Evolutionary conservation across 2,888 invertebrate genomes (phyloP).

Genomic region (Parnassius smintheus): DNA sequence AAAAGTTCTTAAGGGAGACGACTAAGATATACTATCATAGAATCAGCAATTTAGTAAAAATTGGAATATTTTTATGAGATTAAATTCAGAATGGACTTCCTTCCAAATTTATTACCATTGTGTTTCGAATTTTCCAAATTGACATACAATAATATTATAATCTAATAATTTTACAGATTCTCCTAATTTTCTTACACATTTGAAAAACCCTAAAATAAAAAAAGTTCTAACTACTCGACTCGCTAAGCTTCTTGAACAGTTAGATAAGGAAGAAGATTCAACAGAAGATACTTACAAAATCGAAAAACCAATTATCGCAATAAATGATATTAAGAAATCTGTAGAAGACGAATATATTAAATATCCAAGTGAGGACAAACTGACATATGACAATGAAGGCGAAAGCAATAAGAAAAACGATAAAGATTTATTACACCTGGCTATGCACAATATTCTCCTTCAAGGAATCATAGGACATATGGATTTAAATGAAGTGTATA

Average conservation of each 20-base stretch:
- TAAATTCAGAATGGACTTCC: too few species aligned
- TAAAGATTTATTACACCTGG: conserved; percentile 51
- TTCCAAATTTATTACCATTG: too few species aligned
- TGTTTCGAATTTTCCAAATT: too few species aligned
- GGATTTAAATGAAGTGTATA: conserved; percentile 52
- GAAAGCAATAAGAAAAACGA: conserved; percentile 16
- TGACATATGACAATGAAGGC: background rate
- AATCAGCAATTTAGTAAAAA: too few species aligned
- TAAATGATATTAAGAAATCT: conserved; percentile 4
- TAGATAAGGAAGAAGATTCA: conserved; percentile 50
- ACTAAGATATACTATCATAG: too few species aligned
- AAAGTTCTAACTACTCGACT: conserved; percentile 42
- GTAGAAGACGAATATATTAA: background rate
- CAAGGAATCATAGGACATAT: conserved; percentile 57
- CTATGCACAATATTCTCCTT: conserved; percentile 57
- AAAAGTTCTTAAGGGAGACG: too few species aligned
- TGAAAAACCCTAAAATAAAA: conserved; percentile 52
- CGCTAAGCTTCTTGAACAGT: conserved; percentile 51
- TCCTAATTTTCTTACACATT: conserved; percentile 43
- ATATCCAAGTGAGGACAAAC: background rate
- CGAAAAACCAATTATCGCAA: background rate
- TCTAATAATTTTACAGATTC: conserved; percentile 42
- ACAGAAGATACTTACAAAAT: conserved; percentile 4
- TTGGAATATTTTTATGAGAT: too few species aligned
- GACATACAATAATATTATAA: too few species aligned